Conservation (phyloP, 2,113 vertebrate species). For the Willisornis vidua region DNA sequence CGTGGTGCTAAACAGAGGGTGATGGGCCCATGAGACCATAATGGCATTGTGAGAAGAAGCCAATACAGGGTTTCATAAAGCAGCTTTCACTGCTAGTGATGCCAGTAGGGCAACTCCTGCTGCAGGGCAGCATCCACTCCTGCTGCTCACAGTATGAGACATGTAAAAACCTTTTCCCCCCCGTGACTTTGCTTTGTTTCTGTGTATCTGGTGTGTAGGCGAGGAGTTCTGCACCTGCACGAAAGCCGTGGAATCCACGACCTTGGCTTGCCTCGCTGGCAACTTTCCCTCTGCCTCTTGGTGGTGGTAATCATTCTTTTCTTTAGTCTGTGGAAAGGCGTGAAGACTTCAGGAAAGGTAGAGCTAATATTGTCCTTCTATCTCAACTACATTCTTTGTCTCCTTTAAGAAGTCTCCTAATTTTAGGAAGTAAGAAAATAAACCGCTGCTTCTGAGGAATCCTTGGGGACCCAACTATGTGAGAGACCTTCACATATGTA, state of each 20-base stretch:
- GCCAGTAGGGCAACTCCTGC: neutral
- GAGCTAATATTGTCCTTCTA: slow-evolving; percentile 28
- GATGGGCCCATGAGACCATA: neutral
- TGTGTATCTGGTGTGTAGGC: slow-evolving; percentile 70
- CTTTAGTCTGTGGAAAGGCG: slow-evolving; percentile 98
- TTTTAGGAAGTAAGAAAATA: neutral
- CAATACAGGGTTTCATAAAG: neutral
- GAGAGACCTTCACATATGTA: neutral
- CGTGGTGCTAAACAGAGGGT: neutral
- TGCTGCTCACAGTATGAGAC: neutral
- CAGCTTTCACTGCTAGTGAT: neutral
- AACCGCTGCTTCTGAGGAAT: neutral
- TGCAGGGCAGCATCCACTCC: neutral
- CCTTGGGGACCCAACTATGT: neutral
- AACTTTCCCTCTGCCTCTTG: slow-evolving; percentile 88
- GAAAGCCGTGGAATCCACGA: slow-evolving; percentile 90
- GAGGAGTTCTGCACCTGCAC: slow-evolving; percentile 90
- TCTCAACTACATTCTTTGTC: neutral
- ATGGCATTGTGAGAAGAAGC: neutral
- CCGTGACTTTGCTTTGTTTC: neutral
- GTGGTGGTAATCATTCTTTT: slow-evolving; percentile 90
- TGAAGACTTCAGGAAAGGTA: slow-evolving; percentile 99
- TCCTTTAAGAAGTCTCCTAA: neutral
- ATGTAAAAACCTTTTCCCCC: neutral
- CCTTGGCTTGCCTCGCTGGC: slow-evolving; percentile 91